Conservation (phyloP, 1,140 invertebrate genomes). For the Arion vulgaris region DNA sequence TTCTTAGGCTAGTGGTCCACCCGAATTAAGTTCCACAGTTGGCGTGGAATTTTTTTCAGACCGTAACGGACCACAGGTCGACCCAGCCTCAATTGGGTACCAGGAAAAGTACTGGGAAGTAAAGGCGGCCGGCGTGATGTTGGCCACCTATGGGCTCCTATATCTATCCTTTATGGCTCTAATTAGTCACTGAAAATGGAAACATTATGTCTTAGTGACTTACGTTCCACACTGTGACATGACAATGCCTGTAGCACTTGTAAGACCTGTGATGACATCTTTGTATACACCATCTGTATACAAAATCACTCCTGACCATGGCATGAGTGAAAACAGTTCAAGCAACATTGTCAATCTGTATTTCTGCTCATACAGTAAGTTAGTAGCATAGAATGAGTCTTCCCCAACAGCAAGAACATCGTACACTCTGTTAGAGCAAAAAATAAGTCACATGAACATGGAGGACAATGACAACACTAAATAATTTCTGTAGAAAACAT, state of each 20-base stretch:
- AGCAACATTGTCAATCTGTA: slow-evolving; percentile 15
- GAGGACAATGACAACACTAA: background rate
- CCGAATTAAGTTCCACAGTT: too few relatives aligned
- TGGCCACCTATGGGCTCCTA: too few relatives aligned
- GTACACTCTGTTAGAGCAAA: slow-evolving; percentile 48
- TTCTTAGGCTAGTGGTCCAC: too few relatives aligned
- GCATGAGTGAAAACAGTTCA: slow-evolving; percentile 40
- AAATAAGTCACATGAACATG: background rate
- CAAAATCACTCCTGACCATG: slow-evolving; percentile 43
- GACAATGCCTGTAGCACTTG: slow-evolving; percentile 53
- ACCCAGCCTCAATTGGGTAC: too few relatives aligned
- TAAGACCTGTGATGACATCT: slow-evolving; percentile 46
- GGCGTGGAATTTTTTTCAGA: too few relatives aligned
- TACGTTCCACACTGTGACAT: slow-evolving; percentile 49
- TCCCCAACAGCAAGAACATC: slow-evolving; percentile 55
- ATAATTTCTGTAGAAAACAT: too few relatives aligned
- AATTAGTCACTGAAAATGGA: background rate
- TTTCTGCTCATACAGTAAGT: slow-evolving; percentile 41
- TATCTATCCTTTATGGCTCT: too few relatives aligned
- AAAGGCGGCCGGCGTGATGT: too few relatives aligned
- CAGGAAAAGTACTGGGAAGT: too few relatives aligned
- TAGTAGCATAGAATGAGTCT: slow-evolving; percentile 60
- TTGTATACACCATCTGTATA: slow-evolving; percentile 47
- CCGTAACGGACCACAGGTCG: too few relatives aligned
- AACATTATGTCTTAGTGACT: background rate